phyloP scores from a whole-genome alignment of 2,888 invertebrate genomes.

The Epinotia brunnichana region DNA sequence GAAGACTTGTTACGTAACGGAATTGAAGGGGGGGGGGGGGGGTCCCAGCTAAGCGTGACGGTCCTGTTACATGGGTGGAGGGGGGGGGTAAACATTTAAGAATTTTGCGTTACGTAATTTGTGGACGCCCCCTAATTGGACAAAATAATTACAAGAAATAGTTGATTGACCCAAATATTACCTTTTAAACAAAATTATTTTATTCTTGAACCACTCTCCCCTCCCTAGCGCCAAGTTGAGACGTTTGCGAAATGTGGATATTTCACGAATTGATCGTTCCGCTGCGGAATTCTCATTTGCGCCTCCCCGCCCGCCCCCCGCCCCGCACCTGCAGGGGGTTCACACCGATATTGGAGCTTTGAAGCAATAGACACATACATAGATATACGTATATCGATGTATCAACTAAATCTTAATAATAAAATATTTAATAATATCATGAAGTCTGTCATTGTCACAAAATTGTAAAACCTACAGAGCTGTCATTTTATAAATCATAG shows the following conservation, averaged over 20 bases:
- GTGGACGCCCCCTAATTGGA: no score
- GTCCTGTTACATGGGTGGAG: no score
- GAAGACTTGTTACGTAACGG: no score
- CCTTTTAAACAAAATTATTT: background rate
- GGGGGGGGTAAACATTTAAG: no score
- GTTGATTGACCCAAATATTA: background rate
- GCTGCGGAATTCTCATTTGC: slow-evolving; percentile 81
- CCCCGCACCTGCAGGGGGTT: slow-evolving; percentile 40
- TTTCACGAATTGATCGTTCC: slow-evolving; percentile 81
- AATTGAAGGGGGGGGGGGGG: no score
- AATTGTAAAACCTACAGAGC: no score
- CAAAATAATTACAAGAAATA: no score
- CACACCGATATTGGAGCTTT: slow-evolving; percentile 22
- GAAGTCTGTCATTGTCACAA: background rate
- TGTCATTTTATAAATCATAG: no score
- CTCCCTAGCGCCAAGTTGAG: slow-evolving; percentile 73
- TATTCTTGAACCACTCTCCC: slow-evolving; percentile 10
- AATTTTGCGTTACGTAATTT: no score
- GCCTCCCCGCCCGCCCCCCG: slow-evolving; percentile 50
- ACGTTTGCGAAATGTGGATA: slow-evolving; percentile 83
- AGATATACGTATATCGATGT: background rate
- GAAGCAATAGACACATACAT: slow-evolving; percentile 6
- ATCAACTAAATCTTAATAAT: background rate
- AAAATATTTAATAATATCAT: background rate
- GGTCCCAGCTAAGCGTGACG: no score